These are phyloP conservation scores for Magallana gigas DNA, from an alignment of 1,140 invertebrate species.

Conservation along the genomic window DNA sequence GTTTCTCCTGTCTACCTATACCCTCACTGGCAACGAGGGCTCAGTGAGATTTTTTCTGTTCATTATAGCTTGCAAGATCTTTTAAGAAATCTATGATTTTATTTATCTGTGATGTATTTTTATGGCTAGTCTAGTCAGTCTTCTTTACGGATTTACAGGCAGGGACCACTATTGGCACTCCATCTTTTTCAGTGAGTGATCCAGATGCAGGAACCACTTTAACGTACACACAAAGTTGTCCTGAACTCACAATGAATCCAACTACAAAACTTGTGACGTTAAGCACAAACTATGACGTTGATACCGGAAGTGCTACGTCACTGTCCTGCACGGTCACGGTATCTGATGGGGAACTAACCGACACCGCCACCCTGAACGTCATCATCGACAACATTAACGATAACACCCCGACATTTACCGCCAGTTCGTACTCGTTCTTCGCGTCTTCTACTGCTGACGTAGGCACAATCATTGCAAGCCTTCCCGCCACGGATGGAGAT, in stretches of 20 bases:
- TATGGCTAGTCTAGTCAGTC: not conserved
- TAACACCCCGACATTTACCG: slow-evolving; percentile 53
- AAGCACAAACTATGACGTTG: slow-evolving; percentile 50
- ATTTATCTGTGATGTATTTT: no score
- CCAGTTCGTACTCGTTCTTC: slow-evolving; percentile 41
- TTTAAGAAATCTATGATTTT: no score
- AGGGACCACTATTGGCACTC: slow-evolving; percentile 44
- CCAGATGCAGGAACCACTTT: slow-evolving; percentile 52
- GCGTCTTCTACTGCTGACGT: not conserved
- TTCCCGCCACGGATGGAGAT: slow-evolving; percentile 51
- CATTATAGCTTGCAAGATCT: not conserved
- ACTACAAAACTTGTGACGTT: slow-evolving; percentile 18
- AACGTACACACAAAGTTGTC: slow-evolving; percentile 50
- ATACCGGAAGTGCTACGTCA: slow-evolving; percentile 32
- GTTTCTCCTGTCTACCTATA: slow-evolving; percentile 3
- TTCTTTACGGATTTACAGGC: slow-evolving; percentile 41
- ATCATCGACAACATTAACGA: slow-evolving; percentile 58
- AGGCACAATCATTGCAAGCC: slow-evolving; percentile 32
- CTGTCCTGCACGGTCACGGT: slow-evolving; percentile 50
- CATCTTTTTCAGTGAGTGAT: slow-evolving; percentile 45
- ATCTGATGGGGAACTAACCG: slow-evolving; percentile 52
- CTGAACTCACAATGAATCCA: not conserved
- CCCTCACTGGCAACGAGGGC: not conserved
- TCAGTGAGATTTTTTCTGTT: not conserved
- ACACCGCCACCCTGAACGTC: slow-evolving; percentile 44